These are phyloP conservation scores for Tragelaphus buxtoni DNA, from an alignment of 2,113 vertebrate species.

Conservation along the genomic window DNA sequence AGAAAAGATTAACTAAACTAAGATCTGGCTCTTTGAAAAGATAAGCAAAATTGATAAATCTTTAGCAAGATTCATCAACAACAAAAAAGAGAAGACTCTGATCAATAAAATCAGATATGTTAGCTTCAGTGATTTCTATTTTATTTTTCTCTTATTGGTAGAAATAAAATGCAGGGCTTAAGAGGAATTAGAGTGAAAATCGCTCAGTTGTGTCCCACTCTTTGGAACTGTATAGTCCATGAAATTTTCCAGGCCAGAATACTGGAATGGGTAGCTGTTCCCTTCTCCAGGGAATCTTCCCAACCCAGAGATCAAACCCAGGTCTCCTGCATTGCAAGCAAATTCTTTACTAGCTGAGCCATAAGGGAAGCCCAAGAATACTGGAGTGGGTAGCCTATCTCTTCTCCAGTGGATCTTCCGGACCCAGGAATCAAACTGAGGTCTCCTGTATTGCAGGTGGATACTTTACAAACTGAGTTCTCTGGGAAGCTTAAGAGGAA, in stretches of 20 bases:
- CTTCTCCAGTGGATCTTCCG: background rate
- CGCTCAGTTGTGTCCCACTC: accelerated
- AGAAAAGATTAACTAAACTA: background rate
- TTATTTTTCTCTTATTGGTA: background rate
- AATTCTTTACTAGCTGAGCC: background rate
- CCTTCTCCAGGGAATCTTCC: background rate
- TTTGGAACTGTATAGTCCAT: background rate
- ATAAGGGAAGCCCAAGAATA: background rate
- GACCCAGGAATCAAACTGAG: background rate
- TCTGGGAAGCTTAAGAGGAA: background rate
- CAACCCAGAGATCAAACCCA: background rate
- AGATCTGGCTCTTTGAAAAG: background rate
- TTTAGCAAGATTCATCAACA: background rate
- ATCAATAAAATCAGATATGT: background rate
- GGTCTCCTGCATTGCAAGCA: background rate
- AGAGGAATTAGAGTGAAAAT: background rate
- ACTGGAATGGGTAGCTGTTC: background rate
- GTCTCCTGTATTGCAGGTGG: background rate
- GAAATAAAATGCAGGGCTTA: background rate
- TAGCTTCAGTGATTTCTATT: background rate
- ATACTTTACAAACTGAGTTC: background rate
- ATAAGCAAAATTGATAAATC: background rate
- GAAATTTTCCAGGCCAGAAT: background rate
- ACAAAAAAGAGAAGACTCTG: background rate
- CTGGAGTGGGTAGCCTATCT: background rate